Evolutionary conservation across 53 echinoderm and acorn worm genomes (phyloP), one percentile per base, ranked within the genome.

Genomic region (Paracentrotus lividus): DNA sequence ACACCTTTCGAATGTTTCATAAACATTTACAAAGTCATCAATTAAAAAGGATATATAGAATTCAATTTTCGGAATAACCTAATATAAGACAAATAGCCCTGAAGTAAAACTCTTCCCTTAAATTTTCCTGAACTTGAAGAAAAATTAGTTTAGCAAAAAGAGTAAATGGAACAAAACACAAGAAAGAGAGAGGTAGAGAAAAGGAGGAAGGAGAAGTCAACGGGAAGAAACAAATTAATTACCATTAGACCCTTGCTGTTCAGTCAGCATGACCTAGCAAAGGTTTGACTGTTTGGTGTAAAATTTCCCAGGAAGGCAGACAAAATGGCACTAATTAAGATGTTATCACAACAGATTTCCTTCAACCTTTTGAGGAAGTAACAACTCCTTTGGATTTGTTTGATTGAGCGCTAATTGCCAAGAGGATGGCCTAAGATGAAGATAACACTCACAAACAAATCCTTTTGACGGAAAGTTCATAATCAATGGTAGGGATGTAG

Each of bases 291-390:
- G 89, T 64, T 64, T 89, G 89, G 89, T 61, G 89, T 42, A 64
- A 60, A 56, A 89, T 42, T 55, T 89, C 89, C 89, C 89, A 61
- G 60, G 89, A 59, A 55, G 89, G 64, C 43, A 59, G 89, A 89
- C 89, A 89, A 89, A 89, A 64, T 89, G 89, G 89, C 89, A 61
- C 89, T 89, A 89, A 89, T 89, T 89, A 89, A 89, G 89, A 89
- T 89, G 89, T 42, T 61, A 89, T 89, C 89, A 89, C 43, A 58
- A 61, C 61, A n/a, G 26, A 89, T 89, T 60, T 89, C 89, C 89
- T 44, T 61, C 66, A 43, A 23, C 61, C 34, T 86, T 86, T 56
- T 52, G 86, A 86, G 34, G 86, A 55, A 55, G 56, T 55, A 55
- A 34, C 86, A 86, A 16, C 10, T 53, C 56, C 42, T 86, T 86